Evolutionary conservation across 23 tunicate species (phyloP).

Genomic region (Styela clava): DNA sequence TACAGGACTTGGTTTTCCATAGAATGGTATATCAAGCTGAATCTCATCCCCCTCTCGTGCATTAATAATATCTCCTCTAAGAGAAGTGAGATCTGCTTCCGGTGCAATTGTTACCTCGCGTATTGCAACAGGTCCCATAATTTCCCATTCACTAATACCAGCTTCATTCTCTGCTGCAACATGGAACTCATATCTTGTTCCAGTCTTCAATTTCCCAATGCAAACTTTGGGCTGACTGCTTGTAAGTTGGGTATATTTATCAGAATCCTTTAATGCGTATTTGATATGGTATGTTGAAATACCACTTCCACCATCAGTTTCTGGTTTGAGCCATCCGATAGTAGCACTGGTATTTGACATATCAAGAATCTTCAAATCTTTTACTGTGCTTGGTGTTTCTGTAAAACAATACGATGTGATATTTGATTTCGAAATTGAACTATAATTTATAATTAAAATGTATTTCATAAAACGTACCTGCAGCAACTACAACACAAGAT

Average conservation of each 20-base stretch:
- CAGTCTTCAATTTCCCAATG: slow-evolving; percentile 23
- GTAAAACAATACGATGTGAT: slow-evolving; percentile 11
- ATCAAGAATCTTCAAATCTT: slow-evolving; percentile 27
- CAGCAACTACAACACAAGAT: slow-evolving; percentile 26
- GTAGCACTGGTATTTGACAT: slow-evolving; percentile 32
- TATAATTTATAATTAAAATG: too few relatives aligned
- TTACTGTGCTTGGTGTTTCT: slow-evolving; percentile 43
- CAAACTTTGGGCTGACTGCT: slow-evolving; percentile 17
- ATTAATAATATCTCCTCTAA: slow-evolving; percentile 20
- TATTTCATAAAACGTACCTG: slow-evolving; percentile 11
- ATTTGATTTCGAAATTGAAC: too few relatives aligned
- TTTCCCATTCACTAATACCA: slow-evolving; percentile 37
- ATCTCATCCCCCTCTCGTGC: slow-evolving; percentile 29
- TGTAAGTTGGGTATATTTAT: slow-evolving; percentile 14
- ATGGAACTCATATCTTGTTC: slow-evolving; percentile 39
- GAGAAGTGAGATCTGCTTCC: slow-evolving; percentile 28
- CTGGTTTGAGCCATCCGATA: slow-evolving; percentile 41
- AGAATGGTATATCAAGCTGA: slow-evolving; percentile 25
- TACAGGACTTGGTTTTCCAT: slow-evolving; percentile 53
- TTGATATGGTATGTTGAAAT: slow-evolving; percentile 34
- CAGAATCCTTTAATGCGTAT: slow-evolving; percentile 34
- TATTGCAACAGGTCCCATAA: slow-evolving; percentile 28
- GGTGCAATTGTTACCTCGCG: slow-evolving; percentile 35
- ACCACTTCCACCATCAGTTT: slow-evolving; percentile 48
- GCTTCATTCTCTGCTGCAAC: slow-evolving; percentile 61